Percentiles rank a stretch among this genome's conserved stretches.
Conservation (phyloP, 92 coral and sea anemone genomes). For the Phymanthus crucifer region DNA sequence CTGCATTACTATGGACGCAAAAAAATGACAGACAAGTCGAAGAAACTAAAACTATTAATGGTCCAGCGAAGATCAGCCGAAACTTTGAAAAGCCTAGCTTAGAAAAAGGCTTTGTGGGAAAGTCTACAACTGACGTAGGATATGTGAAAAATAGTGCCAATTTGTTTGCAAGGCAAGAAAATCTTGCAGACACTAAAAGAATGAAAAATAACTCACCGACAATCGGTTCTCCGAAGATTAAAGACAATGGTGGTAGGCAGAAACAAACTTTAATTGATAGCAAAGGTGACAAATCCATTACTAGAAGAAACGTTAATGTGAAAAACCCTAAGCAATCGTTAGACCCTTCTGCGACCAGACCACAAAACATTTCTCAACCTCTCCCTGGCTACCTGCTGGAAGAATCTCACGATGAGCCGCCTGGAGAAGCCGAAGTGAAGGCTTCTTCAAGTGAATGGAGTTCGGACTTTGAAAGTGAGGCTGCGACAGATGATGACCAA, state of each 20-base stretch:
- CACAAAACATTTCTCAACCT: neutral
- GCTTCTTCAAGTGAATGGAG: neutral
- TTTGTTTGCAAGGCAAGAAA: neutral
- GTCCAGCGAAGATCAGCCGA: neutral
- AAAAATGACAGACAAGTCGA: neutral
- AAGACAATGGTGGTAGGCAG: neutral
- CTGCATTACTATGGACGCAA: neutral
- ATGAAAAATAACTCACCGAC: neutral
- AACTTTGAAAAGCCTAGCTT: neutral
- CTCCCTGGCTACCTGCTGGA: neutral
- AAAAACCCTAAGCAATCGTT: neutral
- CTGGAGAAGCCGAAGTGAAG: neutral
- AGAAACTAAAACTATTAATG: neutral
- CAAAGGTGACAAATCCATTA: neutral
- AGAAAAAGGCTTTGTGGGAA: neutral
- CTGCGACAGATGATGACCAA: neutral
- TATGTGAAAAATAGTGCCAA: neutral
- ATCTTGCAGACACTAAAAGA: neutral
- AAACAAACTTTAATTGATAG: neutral
- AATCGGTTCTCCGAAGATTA: neutral
- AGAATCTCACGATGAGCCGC: neutral
- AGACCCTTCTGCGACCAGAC: neutral
- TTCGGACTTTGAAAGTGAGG: constrained; percentile 5
- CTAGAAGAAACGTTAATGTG: neutral
- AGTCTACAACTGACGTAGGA: neutral